Evolutionary conservation across 2,113 vertebrate species (phyloP), one percentile per base, ranked within the genome.

Genomic region (pig (Sus scrofa)): DNA sequence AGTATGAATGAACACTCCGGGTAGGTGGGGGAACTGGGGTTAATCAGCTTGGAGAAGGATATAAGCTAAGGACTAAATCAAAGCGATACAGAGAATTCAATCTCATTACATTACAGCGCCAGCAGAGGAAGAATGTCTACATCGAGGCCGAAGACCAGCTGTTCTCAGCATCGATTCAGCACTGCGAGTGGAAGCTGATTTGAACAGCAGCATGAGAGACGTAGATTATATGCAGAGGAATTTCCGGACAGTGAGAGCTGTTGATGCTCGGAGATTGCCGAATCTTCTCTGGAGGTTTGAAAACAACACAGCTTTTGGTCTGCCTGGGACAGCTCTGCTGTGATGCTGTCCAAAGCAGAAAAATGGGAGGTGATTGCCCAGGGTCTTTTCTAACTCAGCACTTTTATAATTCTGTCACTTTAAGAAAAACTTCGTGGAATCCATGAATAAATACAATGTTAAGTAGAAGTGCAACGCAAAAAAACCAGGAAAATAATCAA

Each of bases 241-340:
- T 89, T 91, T 93, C 83, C 88, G 94, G 90, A 91, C 85, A 75
- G 94, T 56, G 71, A 94, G 86, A 85, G 75, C 85, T 97, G 94
- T 96, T 95, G 92, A 96, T 62, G 50, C 75, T 82, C 34, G 82
- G 88, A 94, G 73, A 85, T 65, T 83, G 20, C 65, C 91, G 96
- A 93, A 83, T 95, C 73, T 97, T 97, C 84, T 94, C 81, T 26
- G n/a, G 60, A 97, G 93, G 15, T 94, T 97, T 97, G n/a, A 91
- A 97, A 97, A 96, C 92, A 96, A 65, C n/a, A 58, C 71, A 86
- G 87, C 34, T 96, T 71, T 92, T 97, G 84, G 95, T 97, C 96
- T 81, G 68, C 62, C 86, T 85, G 37, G 52, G 71, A 83, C 79
- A 93, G 68, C 65, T 86, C 94, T 96, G 94, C 88, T 97, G 89